phyloP scores from a whole-genome alignment of 1,140 invertebrate genomes.

The Leptopilina boulardi region DNA sequence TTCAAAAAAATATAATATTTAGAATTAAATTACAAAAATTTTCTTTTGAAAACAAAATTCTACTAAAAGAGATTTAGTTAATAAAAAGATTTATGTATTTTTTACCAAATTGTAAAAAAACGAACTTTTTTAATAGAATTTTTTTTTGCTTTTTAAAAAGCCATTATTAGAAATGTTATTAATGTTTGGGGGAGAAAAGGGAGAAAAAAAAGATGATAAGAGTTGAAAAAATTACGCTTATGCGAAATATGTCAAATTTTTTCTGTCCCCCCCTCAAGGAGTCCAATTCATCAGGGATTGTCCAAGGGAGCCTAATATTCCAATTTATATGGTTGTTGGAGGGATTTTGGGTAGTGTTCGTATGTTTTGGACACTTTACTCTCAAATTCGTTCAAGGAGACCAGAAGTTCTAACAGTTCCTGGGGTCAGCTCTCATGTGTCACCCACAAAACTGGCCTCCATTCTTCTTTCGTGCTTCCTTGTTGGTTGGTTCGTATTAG shows the following conservation, averaged over 20 bases:
- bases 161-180: not conserved
- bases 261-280: constrained; percentile 77
- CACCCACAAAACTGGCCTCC: constrained; percentile 77
- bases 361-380: constrained; percentile 83
- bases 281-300: constrained; percentile 88
- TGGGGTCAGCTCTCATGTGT: constrained; percentile 67
- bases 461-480: constrained; percentile 83
- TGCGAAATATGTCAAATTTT: constrained; percentile 33
- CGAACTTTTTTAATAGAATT: no score
- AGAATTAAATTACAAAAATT: no score
- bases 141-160: no score
- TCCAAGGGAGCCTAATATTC: constrained; percentile 85
- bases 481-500: constrained; percentile 82
- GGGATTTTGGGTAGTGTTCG: constrained; percentile 84
- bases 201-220: not conserved
- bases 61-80: no score
- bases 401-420: constrained; percentile 76
- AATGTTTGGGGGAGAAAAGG: not conserved
- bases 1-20: no score
- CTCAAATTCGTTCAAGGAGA: constrained; percentile 80
- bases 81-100: no score
- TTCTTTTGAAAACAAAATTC: no score
- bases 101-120: no score
- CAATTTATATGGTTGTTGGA: constrained; percentile 89
- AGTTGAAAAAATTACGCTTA: not conserved